Base-by-base conservation (phyloP, 2,888 invertebrate species). In the Zygaena filipendulae region DNA sequence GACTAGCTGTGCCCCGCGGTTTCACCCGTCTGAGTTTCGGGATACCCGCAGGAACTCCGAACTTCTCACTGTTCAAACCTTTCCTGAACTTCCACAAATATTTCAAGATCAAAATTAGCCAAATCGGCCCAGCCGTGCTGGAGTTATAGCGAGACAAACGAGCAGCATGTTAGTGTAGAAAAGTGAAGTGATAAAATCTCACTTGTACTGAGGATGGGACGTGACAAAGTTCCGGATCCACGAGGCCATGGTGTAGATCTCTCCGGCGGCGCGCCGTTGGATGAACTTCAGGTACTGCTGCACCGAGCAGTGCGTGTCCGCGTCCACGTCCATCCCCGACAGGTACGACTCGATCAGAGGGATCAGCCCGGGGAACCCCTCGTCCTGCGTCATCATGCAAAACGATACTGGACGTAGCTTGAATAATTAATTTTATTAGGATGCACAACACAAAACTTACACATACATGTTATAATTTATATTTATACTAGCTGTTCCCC, bases 241-340 rank as follows among this genome's bases (percentile, higher is more conserved):
- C 16, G 90, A 82, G 21, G 99, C 99, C 46, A 95, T 94, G 28
- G 99, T 99, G 55, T 87, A 82, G 29, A 97, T 85, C 60, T 95
- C 91, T 13, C 97, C 97, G 45, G 90, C 85, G 4, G 95, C 93
- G 49, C 93, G 84, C 32, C 87, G 84, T 59, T 91, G 90, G 57
- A 99, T 97, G 37, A 97, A 86, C 56, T 91, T 92, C 39, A 99
- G 84, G 79, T 99, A 99, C 72, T 97, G 94, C 64, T 93, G 92
- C 52, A 99, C 92, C 5, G 96, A 95, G 75, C 98, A 98, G 64
- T 95, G 92, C 21, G 97, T 98, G 68, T 98, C 98, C 2, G 97
- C 95, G 75, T 99, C 99, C 26, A 97, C 92, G 64, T 99, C 97
- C 87, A 97, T 94, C 35, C 91, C 92, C 42, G 91, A 90, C 48